Percentiles rank a stretch among this genome's conserved stretches.
phyloP scores from a whole-genome alignment of 1,140 invertebrate species.

The Pteromalus puparum region DNA sequence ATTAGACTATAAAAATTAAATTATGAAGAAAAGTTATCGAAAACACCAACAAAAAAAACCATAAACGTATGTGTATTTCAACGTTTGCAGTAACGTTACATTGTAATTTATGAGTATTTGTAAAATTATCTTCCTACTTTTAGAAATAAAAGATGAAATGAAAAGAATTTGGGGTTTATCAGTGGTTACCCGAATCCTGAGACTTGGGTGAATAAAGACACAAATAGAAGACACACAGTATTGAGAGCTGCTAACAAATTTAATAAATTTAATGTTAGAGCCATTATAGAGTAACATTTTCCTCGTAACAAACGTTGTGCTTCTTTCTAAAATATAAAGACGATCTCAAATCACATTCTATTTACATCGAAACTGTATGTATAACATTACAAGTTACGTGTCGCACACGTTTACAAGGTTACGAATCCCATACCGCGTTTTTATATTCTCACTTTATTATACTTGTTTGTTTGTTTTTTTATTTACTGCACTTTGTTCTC shows the following conservation, averaged over 20 bases:
- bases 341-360: constrained; percentile 51
- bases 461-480: constrained; percentile 11
- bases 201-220: not conserved
- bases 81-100: constrained; percentile 2
- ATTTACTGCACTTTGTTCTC: not conserved
- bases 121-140: constrained; percentile 28
- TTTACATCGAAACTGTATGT: constrained; percentile 52
- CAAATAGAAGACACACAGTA: constrained; percentile 4
- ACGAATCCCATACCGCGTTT: constrained; percentile 33
- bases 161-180: not conserved
- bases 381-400: constrained; percentile 51
- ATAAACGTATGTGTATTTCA: not conserved
- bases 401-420: constrained; percentile 47
- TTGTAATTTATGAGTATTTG: constrained; percentile 43
- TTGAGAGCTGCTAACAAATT: constrained; percentile 52
- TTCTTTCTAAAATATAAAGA: constrained; percentile 55
- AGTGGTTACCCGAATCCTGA: not conserved
- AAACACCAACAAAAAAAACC: not conserved
- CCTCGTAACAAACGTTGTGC: constrained; percentile 53
- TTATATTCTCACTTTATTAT: not conserved
- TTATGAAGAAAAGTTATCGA: not conserved
- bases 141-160: constrained; percentile 29
- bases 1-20: not conserved
- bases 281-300: constrained; percentile 53
- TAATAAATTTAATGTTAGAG: constrained; percentile 56